These are phyloP conservation scores for Hycleus cichorii DNA, from an alignment of 1,140 invertebrate genomes.

Conservation along the genomic window DNA sequence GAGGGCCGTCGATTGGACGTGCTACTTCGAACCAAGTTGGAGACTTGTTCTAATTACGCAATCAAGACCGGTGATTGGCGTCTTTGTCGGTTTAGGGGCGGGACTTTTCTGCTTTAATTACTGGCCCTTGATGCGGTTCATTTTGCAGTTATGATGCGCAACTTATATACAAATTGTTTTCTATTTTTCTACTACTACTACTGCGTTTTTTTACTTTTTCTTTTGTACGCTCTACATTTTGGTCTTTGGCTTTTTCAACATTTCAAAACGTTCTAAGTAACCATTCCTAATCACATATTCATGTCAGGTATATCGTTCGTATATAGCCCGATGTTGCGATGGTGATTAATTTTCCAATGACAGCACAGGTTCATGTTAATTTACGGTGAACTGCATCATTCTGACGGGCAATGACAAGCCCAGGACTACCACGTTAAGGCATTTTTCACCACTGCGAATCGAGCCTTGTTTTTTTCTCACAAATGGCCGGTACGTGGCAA, in stretches of 20 bases:
- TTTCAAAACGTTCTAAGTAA: background rate
- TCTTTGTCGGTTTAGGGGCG: slow-evolving; percentile 20
- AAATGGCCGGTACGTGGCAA: too few species aligned
- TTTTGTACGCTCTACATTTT: too few species aligned
- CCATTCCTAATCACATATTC: background rate
- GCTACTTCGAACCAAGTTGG: slow-evolving; percentile 23
- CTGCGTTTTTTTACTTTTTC: too few species aligned
- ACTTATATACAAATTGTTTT: too few species aligned
- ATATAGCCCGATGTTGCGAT: background rate
- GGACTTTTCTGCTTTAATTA: slow-evolving; percentile 29
- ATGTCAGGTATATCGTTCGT: background rate
- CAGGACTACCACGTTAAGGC: too few species aligned
- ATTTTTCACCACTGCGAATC: too few species aligned
- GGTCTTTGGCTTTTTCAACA: background rate
- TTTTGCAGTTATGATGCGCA: too few species aligned
- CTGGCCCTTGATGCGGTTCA: slow-evolving; percentile 18
- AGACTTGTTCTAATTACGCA: slow-evolving; percentile 35
- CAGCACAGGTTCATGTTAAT: slow-evolving; percentile 6
- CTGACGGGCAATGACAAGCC: too few species aligned
- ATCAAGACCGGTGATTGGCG: slow-evolving; percentile 30
- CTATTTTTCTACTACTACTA: too few species aligned
- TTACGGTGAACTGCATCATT: background rate
- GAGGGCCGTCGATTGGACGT: slow-evolving; percentile 26
- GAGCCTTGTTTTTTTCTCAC: too few species aligned
- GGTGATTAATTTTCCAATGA: slow-evolving; percentile 9